Evolutionary conservation across 2,888 invertebrate genomes (phyloP).

Genomic region (Mythimna pallens): DNA sequence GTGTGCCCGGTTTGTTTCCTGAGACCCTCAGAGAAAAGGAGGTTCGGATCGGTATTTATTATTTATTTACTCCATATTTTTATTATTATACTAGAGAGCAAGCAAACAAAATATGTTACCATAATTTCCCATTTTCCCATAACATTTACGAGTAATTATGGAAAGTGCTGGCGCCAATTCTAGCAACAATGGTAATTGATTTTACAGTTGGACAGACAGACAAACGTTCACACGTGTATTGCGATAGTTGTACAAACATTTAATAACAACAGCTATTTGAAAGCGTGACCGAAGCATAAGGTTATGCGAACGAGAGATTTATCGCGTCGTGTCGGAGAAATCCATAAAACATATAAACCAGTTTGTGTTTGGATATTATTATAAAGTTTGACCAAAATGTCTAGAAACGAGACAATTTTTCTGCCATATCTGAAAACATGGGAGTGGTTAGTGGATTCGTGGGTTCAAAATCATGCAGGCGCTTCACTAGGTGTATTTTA

Average conservation of each 20-base stretch:
- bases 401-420: constrained; percentile 7
- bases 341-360: constrained; percentile 27
- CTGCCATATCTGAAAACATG: constrained; percentile 15
- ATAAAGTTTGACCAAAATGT: constrained; percentile 14
- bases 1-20: too few relatives aligned
- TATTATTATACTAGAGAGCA: background rate
- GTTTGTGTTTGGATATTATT: constrained; percentile 29
- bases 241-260: constrained; percentile 36
- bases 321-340: constrained; percentile 13
- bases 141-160: constrained; percentile 33
- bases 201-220: constrained; percentile 29
- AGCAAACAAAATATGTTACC: background rate
- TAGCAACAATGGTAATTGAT: constrained; percentile 45
- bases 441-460: too few relatives aligned
- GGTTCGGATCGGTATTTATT: too few relatives aligned
- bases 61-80: too few relatives aligned
- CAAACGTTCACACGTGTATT: constrained; percentile 47
- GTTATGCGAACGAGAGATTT: constrained; percentile 50
- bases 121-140: constrained; percentile 25
- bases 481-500: too few relatives aligned
- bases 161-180: constrained; percentile 33
- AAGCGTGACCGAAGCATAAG: constrained; percentile 48
- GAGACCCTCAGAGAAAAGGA: too few relatives aligned
- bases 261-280: constrained; percentile 39
- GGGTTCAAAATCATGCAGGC: too few relatives aligned